A percentile compares a stretch with the other conserved stretches of the same genome.
Evolutionary conservation across 2,888 invertebrate genomes (phyloP).

Genomic region (Galerucella pusilla): DNA sequence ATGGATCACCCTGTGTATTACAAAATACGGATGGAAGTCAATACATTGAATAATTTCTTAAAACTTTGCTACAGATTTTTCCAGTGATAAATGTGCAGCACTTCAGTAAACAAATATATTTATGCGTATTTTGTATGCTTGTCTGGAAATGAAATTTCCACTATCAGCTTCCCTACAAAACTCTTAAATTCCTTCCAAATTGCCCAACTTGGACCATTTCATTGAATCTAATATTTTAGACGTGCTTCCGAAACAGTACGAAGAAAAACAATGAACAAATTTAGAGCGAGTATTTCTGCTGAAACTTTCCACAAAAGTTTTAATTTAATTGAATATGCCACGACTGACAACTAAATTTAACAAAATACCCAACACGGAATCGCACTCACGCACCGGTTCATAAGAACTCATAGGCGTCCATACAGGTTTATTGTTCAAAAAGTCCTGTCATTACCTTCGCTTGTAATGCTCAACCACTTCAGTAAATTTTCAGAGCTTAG

Average conservation of each 20-base stretch:
- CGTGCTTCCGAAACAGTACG: neutral
- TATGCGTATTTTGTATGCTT: slow-evolving; percentile 8
- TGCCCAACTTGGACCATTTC: slow-evolving; percentile 10
- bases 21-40: no score
- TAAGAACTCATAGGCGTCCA: neutral
- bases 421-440: no score
- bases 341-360: neutral
- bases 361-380: neutral
- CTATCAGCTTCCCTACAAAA: neutral
- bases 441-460: no score
- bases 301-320: neutral
- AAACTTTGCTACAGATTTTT: neutral
- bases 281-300: neutral
- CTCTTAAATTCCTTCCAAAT: slow-evolving; percentile 3
- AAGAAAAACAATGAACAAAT: slow-evolving; percentile 12
- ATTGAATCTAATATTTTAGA: slow-evolving; percentile 7
- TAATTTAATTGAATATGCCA: slow-evolving; percentile 6
- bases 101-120: neutral
- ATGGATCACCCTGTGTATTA: no score
- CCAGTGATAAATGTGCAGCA: neutral
- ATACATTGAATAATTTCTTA: no score
- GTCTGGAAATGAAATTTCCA: slow-evolving; percentile 2
- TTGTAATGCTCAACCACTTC: no score
- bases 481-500: no score
- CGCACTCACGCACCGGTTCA: neutral